Evolutionary conservation across 1,140 invertebrate genomes (phyloP).

Genomic region (Drosophila insularis): DNA sequence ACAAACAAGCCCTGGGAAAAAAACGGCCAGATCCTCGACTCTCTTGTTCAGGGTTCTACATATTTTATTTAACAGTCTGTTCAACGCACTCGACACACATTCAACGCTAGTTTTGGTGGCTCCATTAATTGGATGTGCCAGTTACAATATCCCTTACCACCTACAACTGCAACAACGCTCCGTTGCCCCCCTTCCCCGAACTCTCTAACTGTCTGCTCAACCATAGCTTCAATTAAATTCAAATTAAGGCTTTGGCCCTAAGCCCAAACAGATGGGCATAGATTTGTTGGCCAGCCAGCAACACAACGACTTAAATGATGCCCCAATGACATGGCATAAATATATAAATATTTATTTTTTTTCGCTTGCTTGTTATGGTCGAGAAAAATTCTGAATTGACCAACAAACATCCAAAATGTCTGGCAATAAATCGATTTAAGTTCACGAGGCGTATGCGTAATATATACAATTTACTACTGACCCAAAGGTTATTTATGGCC

Average conservation of each 20-base stretch:
- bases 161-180: background rate
- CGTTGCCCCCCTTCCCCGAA: background rate
- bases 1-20: constrained; percentile 58
- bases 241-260: constrained; percentile 69
- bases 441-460: constrained; percentile 65
- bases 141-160: constrained; percentile 54
- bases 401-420: constrained; percentile 25
- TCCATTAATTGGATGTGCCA: constrained; percentile 80
- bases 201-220: background rate
- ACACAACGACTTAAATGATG: constrained; percentile 74
- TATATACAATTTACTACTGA: constrained; percentile 55
- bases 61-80: constrained; percentile 77
- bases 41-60: constrained; percentile 44
- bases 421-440: constrained; percentile 65
- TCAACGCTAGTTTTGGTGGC: constrained; percentile 70
- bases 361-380: constrained; percentile 23
- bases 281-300: constrained; percentile 35
- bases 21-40: constrained; percentile 55
- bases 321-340: constrained; percentile 76
- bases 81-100: constrained; percentile 74
- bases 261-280: constrained; percentile 65
- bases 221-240: constrained; percentile 74
- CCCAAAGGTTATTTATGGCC: constrained; percentile 46
- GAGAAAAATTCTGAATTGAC: background rate
- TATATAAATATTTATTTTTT: constrained; percentile 75